Evolutionary conservation across 2,888 invertebrate genomes (phyloP), one percentile per base, ranked within the genome.

Genomic region (Sinelater perroti): DNA sequence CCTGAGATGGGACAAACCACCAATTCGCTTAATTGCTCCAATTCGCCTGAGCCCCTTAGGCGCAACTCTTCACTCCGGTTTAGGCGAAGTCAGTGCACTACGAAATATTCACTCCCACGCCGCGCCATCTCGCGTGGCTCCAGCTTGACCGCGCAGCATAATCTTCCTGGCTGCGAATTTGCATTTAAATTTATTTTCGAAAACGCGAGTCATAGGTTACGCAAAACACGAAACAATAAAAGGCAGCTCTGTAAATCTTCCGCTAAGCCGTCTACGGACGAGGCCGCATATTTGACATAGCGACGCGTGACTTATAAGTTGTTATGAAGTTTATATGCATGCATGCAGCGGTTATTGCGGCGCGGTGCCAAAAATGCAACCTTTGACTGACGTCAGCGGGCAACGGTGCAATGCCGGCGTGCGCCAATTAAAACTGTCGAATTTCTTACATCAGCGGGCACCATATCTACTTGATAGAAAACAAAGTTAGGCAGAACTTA

Each of bases 151-250:
- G 13, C 4, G 5, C 5, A n/a, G 11, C 20, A 38, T 21, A 38
- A 21, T 24, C 24, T 1, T 7, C 6, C 24, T 38, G 38, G 11
- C 38, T 20, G 11, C 20, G 20, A 38, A 38, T 38, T 47, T 47
- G 35, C 33, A 47, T 47, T 35, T 47, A 47, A 40, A 40, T 40
- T 40, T 40, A 40, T 35, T 47, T 35, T 35, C 20, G 14, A 47
- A 47, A 47, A 40, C 36, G 24, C 14, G 21, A 35, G 47, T 47
- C 35, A 35, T 35, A 33, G 35, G 33, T 47, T 47, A 47, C 47
- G 24, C 13, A 47, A 33, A 47, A 40, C 24, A 40, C 24, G 21
- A 40, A 40, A 40, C 40, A 40, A 40, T 40, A 40, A 24, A 40
- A 40, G 7, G 14, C 40, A 3, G 40, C 40, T 18, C 14, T 24